Evolutionary conservation across 2,797 vertebrate genomes (phyloP), one percentile per base, ranked within the genome.

Genomic region (Tangara arthus): DNA sequence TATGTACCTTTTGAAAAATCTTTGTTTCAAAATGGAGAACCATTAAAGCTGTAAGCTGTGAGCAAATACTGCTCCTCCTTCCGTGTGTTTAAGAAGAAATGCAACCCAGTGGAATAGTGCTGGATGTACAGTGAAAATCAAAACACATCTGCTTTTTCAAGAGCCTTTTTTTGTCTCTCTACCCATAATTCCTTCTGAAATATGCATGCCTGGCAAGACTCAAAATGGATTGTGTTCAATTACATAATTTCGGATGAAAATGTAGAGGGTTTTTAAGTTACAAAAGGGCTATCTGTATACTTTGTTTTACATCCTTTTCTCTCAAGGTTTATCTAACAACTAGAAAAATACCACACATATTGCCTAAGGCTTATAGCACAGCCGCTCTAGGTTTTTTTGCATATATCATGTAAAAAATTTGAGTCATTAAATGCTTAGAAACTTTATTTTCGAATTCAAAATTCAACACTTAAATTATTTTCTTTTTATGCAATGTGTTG

Each of bases 131-230:
- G 71, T 34, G 79, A 57, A 85, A 95, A 93, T 81, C 84, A 82
- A 81, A 86, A 81, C 82, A 82, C 76, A 79, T 87, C 85, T 91
- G 80, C 70, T 57, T 89, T 76, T 91, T 66, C 85, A 84, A 78
- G 60, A 83, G 73, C 73, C 52, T 93, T 93, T 88, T 93, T 76
- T 77, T 84, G 70, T 72, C 70, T 68, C 47, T 77, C 52, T 95
- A 73, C 91, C 87, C 80, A 73, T 69, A 88, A 82, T 93, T 82
- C 88, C 79, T 61, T 71, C 18, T 13, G 60, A 91, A 96, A 94
- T 89, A 66, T 84, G 59, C 60, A 59, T 73, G 87, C 60, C 60
- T 94, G 85, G 56, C 80, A 91, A 82, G 78, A 65, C 73, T 78
- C 46, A 57, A 60, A 75, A 76, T 75, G 55, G 65, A 26, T 68